Percentiles rank a stretch among this genome's conserved stretches.
phyloP scores from a whole-genome alignment of 2,113 vertebrate genomes.

The Microtus pennsylvanicus region DNA sequence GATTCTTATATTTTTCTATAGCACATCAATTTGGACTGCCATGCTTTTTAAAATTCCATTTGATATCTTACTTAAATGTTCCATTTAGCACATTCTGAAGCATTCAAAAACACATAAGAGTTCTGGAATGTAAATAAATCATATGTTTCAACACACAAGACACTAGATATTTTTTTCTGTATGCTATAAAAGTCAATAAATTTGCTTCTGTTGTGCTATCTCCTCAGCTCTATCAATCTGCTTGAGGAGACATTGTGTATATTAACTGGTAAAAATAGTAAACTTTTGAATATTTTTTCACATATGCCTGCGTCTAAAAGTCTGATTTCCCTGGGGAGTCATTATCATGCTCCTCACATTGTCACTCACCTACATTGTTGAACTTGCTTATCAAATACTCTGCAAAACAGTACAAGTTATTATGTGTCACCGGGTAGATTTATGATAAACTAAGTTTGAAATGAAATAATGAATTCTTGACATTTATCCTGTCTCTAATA shows the following conservation, averaged over 20 bases:
- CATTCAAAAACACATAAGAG: slow-evolving; percentile 49
- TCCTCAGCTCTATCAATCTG: slow-evolving; percentile 47
- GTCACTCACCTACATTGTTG: slow-evolving; percentile 87
- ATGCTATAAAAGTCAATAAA: slow-evolving; percentile 60
- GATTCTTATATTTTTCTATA: slow-evolving; percentile 57
- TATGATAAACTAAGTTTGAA: slow-evolving; percentile 89
- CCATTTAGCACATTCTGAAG: neutral
- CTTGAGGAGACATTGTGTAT: slow-evolving; percentile 77
- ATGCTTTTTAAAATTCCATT: slow-evolving; percentile 47
- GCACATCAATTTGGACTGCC: slow-evolving; percentile 63
- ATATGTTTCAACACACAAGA: neutral
- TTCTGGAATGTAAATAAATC: slow-evolving; percentile 57
- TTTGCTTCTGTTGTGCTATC: slow-evolving; percentile 66
- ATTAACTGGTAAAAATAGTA: slow-evolving; percentile 84
- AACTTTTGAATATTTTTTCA: slow-evolving; percentile 85
- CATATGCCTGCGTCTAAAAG: slow-evolving; percentile 82
- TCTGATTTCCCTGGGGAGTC: slow-evolving; percentile 86
- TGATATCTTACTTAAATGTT: slow-evolving; percentile 37
- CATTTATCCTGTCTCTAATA: slow-evolving; percentile 77
- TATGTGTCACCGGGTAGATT: slow-evolving; percentile 87
- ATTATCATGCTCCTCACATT: slow-evolving; percentile 88
- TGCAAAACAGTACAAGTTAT: slow-evolving; percentile 87
- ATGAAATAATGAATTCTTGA: slow-evolving; percentile 85
- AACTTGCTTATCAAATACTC: slow-evolving; percentile 88
- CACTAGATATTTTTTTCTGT: slow-evolving; percentile 73